phyloP scores from a whole-genome alignment of 2,888 invertebrate species.

The Tribolium freemani region DNA sequence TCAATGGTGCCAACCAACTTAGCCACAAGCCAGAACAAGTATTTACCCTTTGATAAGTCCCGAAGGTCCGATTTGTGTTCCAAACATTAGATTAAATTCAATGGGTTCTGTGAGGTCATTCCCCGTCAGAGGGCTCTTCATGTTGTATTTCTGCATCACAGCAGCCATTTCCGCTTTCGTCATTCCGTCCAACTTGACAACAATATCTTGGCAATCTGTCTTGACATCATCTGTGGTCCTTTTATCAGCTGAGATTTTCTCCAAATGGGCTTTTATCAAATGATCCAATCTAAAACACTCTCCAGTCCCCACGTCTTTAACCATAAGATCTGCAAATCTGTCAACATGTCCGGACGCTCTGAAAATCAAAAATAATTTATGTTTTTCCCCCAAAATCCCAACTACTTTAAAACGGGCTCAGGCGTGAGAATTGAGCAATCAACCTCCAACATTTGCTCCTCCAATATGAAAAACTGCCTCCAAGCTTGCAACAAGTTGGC shows the following conservation, averaged over 20 bases:
- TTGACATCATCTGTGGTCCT: conserved; percentile 80
- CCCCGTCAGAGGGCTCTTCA: conserved; percentile 95
- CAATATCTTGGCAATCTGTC: conserved; percentile 82
- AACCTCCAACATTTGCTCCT: conserved; percentile 99
- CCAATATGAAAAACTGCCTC: conserved; percentile 96
- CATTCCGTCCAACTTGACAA: conserved; percentile 92
- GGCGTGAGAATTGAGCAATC: conserved; percentile 98
- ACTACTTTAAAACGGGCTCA: conserved; percentile 91
- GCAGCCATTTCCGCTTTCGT: conserved; percentile 89
- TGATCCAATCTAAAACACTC: conserved; percentile 99
- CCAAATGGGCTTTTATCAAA: conserved; percentile 93
- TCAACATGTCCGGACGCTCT: conserved; percentile 99
- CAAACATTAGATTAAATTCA: conserved; percentile 99
- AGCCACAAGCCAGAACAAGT: too few relatives aligned
- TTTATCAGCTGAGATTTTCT: conserved; percentile 89
- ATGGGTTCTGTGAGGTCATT: conserved; percentile 96
- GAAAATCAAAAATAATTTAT: conserved; percentile 50
- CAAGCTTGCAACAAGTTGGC: conserved; percentile 93
- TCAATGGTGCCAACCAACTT: too few relatives aligned
- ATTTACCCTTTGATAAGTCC: conserved; percentile 88
- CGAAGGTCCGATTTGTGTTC: conserved; percentile 97
- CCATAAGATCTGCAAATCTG: conserved; percentile 99
- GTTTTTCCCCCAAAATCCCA: neutral
- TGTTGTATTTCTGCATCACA: conserved; percentile 87
- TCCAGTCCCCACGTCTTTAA: conserved; percentile 95